Percentiles rank a stretch among this genome's conserved stretches.
Evolutionary conservation across 2,113 vertebrate species (phyloP).

Genomic region (Acrocephalus kingi): DNA sequence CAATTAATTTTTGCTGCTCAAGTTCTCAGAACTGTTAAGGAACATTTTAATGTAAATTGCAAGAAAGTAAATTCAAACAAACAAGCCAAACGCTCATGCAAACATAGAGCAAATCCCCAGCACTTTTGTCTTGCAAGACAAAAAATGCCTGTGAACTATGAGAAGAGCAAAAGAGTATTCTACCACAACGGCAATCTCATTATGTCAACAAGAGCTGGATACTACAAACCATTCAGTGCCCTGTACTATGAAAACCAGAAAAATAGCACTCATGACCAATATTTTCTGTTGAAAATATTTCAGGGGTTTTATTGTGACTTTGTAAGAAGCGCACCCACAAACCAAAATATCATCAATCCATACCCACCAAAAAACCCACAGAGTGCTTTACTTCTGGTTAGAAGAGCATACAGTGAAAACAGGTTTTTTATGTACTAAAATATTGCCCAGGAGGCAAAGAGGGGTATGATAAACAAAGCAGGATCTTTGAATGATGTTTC

Average conservation of each 20-base stretch:
- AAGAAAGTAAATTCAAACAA: background rate
- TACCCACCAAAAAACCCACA: rapidly evolving
- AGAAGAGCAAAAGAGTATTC: background rate
- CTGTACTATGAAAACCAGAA: background rate
- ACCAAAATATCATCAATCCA: background rate
- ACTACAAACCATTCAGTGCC: background rate
- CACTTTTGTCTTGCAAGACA: background rate
- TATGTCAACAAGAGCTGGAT: background rate
- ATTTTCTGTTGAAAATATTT: background rate
- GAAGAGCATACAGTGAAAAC: background rate
- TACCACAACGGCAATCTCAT: background rate
- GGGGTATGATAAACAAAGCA: background rate
- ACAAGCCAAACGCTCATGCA: background rate
- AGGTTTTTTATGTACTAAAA: background rate
- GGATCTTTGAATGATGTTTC: background rate
- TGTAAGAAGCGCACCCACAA: background rate
- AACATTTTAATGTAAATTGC: background rate
- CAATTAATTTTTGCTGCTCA: background rate
- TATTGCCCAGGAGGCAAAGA: background rate
- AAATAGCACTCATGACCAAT: background rate
- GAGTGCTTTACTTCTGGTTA: background rate
- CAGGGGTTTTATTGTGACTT: background rate
- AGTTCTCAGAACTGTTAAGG: background rate
- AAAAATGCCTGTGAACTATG: background rate
- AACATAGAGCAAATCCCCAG: background rate